Evolutionary conservation across 1,140 invertebrate genomes (phyloP), one percentile per base, ranked within the genome.

Genomic region (Pectinophora gossypiella): DNA sequence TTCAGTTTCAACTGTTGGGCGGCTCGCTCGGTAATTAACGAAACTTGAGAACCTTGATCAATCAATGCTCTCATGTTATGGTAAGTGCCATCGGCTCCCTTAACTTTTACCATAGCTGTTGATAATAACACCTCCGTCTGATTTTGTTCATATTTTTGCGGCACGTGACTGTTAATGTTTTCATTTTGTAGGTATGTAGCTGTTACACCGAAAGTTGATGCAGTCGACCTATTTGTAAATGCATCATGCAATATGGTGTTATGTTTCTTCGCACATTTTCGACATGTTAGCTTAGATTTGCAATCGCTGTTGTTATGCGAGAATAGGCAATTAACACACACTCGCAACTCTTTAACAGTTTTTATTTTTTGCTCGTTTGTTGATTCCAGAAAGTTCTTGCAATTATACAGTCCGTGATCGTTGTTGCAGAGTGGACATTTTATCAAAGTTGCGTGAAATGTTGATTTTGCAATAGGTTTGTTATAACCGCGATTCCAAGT

Each of bases 311-410:
- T 44, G 22, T 53, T 52, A 42, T 58, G 56, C 1, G 12, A 32
- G 49, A 58, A 58, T 46, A 58, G 16, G 22, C 56, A 58, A 20
- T 58, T 58, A 3, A 49, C 19, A 19, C 50, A 58, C 16, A 58
- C 7, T 44, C 12, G 12, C n/a, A 58, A 42, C 22, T 38, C 35
- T 13, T 38, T 38, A n/a, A 15, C 13, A n/a, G n/a, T 3, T 45
- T 48, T 58, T 19, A 51, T 13, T 44, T 40, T 48, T 13, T 53
- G 45, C 16, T 57, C 49, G n/a, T 48, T 20, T 36, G 27, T 36
- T 35, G 47, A 21, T 22, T 12, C 12, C 22, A 56, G 48, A 51
- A 36, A 47, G 22, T 48, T 48, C 42, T 52, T 52, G 38, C 56
- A 58, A 23, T 49, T 48, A 16, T 53, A 58, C 12, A 58, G 22